Evolutionary conservation across 2,888 invertebrate species (phyloP).

Genomic region (Amphipyra tragopoginis): DNA sequence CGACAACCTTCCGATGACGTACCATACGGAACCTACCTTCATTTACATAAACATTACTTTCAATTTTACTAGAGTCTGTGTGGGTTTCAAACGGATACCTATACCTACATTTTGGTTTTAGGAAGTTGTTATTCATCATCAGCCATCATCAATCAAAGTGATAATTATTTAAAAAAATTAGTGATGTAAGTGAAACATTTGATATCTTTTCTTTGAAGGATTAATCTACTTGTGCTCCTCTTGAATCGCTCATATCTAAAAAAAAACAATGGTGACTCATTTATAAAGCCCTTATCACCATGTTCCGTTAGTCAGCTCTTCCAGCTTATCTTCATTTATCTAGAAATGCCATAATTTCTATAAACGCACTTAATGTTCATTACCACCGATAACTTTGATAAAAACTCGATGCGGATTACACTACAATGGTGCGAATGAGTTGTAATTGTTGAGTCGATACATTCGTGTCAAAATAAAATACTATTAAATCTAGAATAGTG

Average conservation of each 20-base stretch:
- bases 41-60: constrained; percentile 61
- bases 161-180: too few relatives aligned
- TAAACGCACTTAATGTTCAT: constrained; percentile 15
- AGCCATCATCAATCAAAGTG: too few relatives aligned
- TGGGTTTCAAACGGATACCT: constrained; percentile 26
- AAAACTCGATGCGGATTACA: constrained; percentile 17
- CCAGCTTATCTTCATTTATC: constrained; percentile 33
- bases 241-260: too few relatives aligned
- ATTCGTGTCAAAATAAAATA: constrained; percentile 15
- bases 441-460: constrained; percentile 18
- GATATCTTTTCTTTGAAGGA: too few relatives aligned
- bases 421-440: constrained; percentile 8
- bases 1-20: constrained; percentile 77
- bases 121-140: neutral
- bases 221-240: too few relatives aligned
- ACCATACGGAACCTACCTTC: constrained; percentile 69
- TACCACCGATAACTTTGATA: constrained; percentile 39
- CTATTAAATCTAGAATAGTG: constrained; percentile 15
- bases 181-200: neutral
- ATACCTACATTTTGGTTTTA: constrained; percentile 6
- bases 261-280: neutral
- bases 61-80: constrained; percentile 43
- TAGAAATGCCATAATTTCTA: constrained; percentile 27
- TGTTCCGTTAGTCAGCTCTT: constrained; percentile 1
- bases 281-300: neutral